Base-by-base conservation (phyloP, 2,888 invertebrate species). In the Imbricaverruca yamaguchii region DNA sequence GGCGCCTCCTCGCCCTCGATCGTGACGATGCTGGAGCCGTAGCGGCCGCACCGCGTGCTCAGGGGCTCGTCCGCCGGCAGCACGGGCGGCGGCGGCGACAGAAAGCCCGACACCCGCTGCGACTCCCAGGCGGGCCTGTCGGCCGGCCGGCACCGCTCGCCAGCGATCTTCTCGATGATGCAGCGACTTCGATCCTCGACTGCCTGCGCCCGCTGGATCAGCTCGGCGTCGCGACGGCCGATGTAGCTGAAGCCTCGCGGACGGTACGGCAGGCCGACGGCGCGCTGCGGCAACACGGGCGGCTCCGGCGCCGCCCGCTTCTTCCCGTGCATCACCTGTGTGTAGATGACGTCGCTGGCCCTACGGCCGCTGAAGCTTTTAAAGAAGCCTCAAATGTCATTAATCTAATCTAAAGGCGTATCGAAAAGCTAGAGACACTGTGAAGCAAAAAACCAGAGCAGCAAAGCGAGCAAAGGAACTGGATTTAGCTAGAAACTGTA, bases 111-210 rank as follows among this genome's bases (percentile, higher is more conserved):
- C 74, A 74, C 74, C 9, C 74, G 53, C 74, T 74, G 74, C 18
- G 74, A 74, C 53, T 53, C n/a, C 74, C 74, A 74, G 11, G 15
- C 39, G 9, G 53, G 2, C 57, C 57, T 79, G 57, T 56, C 18
- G 79, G 21, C 79, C 12, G 79, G 79, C 21, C 79, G 56, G 4
- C 57, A 79, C 13, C 79, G n/a, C 57, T 59, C 57, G 25, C 57
- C 23, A 15, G 79, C 79, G 56, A 79, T 79, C 79, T 79, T 56
- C 57, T 79, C n/a, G 79, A 79, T 79, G 18, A 79, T 79, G 57
- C 57, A 57, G 23, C 79, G 56, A 13, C 79, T 79, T 18, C 79
- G 56, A 11, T 79, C 79, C 57, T 79, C 23, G 57, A 79, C 79
- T 13, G 7, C 57, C 23, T 79, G 57, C 9, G 74, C 74, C 18